A percentile compares a stretch with the other conserved stretches of the same genome.
Evolutionary conservation across 2,797 vertebrate genomes (phyloP).

Genomic region (Peromyscus nudipes): DNA sequence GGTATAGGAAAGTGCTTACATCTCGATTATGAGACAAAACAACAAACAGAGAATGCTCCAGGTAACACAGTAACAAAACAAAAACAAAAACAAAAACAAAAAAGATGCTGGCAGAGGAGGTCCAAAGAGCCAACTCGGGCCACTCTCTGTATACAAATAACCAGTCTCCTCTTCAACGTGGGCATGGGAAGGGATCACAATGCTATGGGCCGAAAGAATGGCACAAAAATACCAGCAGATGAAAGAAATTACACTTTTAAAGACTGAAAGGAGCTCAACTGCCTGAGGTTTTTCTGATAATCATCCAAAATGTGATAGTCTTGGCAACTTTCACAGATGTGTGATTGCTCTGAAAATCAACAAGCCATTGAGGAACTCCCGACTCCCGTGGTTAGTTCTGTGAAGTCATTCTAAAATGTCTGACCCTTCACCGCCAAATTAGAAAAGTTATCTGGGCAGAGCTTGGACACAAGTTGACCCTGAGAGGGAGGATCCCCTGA

Average conservation of each 20-base stretch:
- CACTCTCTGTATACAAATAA: no score
- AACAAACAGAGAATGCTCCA: not conserved
- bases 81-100: not conserved
- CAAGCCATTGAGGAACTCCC: not conserved
- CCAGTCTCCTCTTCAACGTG: not conserved
- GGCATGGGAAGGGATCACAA: not conserved
- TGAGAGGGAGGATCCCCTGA: not conserved
- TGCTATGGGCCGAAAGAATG: not conserved
- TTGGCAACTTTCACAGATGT: not conserved
- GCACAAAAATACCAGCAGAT: not conserved
- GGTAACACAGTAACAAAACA: not conserved
- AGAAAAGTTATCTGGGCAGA: not conserved
- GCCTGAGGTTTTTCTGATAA: conserved; percentile 3
- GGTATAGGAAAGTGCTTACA: not conserved
- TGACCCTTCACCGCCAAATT: not conserved
- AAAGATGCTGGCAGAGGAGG: not conserved
- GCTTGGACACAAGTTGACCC: not conserved
- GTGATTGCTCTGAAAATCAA: not conserved
- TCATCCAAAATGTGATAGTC: not conserved
- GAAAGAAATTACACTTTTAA: not conserved
- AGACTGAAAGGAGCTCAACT: not conserved
- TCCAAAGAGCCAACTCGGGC: not conserved
- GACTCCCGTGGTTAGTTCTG: not conserved
- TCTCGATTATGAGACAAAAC: not conserved
- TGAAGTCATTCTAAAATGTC: not conserved